A percentile compares a stretch with the other conserved stretches of the same genome.
phyloP scores from a whole-genome alignment of 2,888 invertebrate genomes.

The Disparrhopalites patrizii region DNA sequence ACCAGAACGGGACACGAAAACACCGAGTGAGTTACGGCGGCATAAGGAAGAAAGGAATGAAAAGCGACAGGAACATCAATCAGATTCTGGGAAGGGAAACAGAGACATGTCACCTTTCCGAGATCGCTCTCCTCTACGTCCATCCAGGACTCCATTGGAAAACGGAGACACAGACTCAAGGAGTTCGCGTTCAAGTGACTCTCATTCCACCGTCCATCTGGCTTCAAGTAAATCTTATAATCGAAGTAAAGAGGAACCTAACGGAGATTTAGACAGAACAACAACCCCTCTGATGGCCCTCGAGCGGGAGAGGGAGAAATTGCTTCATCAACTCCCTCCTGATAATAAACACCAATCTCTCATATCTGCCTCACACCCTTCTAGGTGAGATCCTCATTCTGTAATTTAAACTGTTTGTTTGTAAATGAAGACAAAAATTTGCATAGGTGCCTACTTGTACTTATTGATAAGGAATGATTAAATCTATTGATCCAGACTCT shows the following conservation, averaged over 20 bases:
- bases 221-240: slow-evolving; percentile 34
- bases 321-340: slow-evolving; percentile 27
- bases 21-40: slow-evolving; percentile 39
- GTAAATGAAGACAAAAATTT: no score
- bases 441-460: no score
- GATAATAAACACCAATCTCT: slow-evolving; percentile 38
- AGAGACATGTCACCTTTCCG: slow-evolving; percentile 44
- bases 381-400: no score
- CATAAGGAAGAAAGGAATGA: slow-evolving; percentile 38
- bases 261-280: slow-evolving; percentile 41
- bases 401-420: no score
- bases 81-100: slow-evolving; percentile 29
- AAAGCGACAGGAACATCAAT: slow-evolving; percentile 32
- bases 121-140: slow-evolving; percentile 45
- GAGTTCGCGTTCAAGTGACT: slow-evolving; percentile 46
- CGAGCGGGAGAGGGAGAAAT: slow-evolving; percentile 37
- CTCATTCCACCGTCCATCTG: slow-evolving; percentile 42
- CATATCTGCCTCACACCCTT: slow-evolving; percentile 33
- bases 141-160: slow-evolving; percentile 41
- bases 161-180: slow-evolving; percentile 47
- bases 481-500: slow-evolving; percentile 32
- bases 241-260: slow-evolving; percentile 40
- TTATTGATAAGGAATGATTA: no score
- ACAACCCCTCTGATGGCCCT: slow-evolving; percentile 31
- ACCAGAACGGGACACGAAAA: slow-evolving; percentile 39